Conservation (phyloP, 2,113 vertebrate genomes). For the Tragelaphus buxtoni region DNA sequence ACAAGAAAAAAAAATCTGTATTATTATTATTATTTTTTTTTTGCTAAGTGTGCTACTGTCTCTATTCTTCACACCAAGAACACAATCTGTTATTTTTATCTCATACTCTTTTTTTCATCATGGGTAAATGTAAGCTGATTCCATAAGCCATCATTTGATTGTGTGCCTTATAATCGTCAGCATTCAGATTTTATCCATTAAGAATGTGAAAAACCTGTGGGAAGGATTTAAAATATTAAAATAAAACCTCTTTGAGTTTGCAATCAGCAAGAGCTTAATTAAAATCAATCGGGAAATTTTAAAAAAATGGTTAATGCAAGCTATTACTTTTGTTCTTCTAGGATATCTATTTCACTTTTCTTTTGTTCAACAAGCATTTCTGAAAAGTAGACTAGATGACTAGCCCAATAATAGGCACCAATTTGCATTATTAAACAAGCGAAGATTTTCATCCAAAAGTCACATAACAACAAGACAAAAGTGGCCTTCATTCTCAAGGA, state of each 20-base stretch:
- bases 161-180: not conserved
- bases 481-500: not conserved
- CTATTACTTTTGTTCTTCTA: not conserved
- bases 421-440: not conserved
- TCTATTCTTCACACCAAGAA: not conserved
- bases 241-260: not conserved
- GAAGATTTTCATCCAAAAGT: not conserved
- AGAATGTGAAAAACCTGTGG: not conserved
- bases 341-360: not conserved
- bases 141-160: not conserved
- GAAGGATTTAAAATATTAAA: slow-evolving; percentile 16
- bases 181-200: slow-evolving; percentile 13
- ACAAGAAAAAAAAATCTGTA: not conserved
- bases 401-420: not conserved
- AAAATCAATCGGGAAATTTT: not conserved
- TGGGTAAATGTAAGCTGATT: not conserved
- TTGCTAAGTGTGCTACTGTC: not conserved
- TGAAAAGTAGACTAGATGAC: not conserved
- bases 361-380: not conserved
- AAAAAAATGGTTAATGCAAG: not conserved
- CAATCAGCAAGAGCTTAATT: slow-evolving; percentile 43
- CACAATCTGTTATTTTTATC: slow-evolving; percentile 8
- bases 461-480: not conserved
- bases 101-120: not conserved
- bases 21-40: not conserved